These are phyloP conservation scores for Scaptomyza parva DNA, from an alignment of 2,888 invertebrate species.

Conservation along the genomic window DNA sequence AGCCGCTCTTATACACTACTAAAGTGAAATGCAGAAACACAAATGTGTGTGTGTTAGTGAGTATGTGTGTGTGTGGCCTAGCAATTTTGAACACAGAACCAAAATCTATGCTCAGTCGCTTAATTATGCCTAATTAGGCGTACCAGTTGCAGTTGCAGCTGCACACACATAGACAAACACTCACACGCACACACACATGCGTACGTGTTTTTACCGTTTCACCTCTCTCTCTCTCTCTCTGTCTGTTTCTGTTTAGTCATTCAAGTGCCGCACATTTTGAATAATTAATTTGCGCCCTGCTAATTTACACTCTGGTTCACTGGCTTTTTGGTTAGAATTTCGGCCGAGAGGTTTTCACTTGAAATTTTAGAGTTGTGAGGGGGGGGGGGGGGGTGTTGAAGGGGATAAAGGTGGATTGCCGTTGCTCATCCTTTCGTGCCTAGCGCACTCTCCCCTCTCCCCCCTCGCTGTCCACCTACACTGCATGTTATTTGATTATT, in stretches of 20 bases:
- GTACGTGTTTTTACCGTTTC: constrained; percentile 19
- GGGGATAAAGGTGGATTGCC: constrained; percentile 18
- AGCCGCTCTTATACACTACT: constrained; percentile 1
- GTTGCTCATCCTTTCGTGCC: constrained; percentile 5
- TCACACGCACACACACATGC: constrained; percentile 8
- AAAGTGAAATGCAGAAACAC: constrained; percentile 41
- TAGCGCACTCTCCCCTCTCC: neutral
- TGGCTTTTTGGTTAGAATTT: constrained; percentile 71
- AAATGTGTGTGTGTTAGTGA: constrained; percentile 10
- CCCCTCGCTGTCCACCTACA: neutral
- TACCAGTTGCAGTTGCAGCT: constrained; percentile 53
- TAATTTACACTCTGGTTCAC: constrained; percentile 78
- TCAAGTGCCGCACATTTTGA: constrained; percentile 79
- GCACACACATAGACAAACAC: constrained; percentile 27
- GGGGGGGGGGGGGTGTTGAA: no score
- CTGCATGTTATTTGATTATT: constrained; percentile 75
- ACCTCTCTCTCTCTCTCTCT: neutral
- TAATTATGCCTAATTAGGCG: constrained; percentile 74
- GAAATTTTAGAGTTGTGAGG: no score
- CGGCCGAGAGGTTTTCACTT: constrained; percentile 49
- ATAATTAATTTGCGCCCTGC: constrained; percentile 80
- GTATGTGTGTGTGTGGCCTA: constrained; percentile 5
- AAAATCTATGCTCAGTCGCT: constrained; percentile 66
- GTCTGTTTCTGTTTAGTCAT: constrained; percentile 62
- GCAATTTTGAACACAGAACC: constrained; percentile 16